Conservation (phyloP, 53 echinoderm and acorn worm species). For the Temnopleurus reevesii region DNA sequence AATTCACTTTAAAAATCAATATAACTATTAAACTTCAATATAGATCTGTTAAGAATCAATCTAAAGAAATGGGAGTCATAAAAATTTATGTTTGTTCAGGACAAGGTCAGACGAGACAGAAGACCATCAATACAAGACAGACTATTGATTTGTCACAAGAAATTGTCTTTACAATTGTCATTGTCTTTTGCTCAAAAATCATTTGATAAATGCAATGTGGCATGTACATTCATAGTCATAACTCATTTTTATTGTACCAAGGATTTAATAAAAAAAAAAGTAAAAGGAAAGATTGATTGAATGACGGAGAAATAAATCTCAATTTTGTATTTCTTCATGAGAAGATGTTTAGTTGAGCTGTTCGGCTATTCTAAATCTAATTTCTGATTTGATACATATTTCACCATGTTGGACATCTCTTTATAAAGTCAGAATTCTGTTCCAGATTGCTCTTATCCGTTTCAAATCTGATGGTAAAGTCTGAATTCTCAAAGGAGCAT, state of each 20-base stretch:
- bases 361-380: too few relatives aligned
- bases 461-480: slow-evolving; percentile 71
- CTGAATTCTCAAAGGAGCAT: slow-evolving; percentile 89
- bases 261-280: too few relatives aligned
- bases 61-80: neutral
- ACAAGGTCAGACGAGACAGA: slow-evolving; percentile 13
- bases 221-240: too few relatives aligned
- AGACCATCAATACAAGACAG: slow-evolving; percentile 2
- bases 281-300: too few relatives aligned
- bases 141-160: slow-evolving; percentile 7
- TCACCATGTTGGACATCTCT: too few relatives aligned
- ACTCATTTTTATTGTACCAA: too few relatives aligned
- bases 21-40: neutral
- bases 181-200: too few relatives aligned
- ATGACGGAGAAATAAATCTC: too few relatives aligned
- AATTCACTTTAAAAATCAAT: slow-evolving; percentile 14
- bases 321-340: too few relatives aligned
- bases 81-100: slow-evolving; percentile 6
- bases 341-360: too few relatives aligned
- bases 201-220: too few relatives aligned
- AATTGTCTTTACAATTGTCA: neutral
- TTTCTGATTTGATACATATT: too few relatives aligned
- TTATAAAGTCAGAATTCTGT: slow-evolving; percentile 83
- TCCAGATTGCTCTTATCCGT: slow-evolving; percentile 74
- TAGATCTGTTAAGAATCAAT: neutral